phyloP scores from a whole-genome alignment of 1,140 invertebrate genomes.

The Tigriopus japonicus region DNA sequence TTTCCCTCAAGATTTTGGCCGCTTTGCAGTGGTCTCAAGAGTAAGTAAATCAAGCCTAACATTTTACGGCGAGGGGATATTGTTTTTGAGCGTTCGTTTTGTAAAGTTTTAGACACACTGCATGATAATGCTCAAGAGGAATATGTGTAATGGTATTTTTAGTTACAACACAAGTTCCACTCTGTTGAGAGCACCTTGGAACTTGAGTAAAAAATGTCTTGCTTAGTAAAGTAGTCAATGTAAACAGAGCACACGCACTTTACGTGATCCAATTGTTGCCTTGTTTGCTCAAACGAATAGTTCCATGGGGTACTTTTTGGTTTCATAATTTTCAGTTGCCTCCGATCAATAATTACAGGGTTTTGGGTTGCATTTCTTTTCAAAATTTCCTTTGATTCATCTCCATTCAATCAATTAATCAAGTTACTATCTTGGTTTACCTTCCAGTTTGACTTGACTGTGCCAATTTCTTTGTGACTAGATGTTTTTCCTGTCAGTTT shows the following conservation, averaged over 20 bases:
- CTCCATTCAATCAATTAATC: too few relatives aligned
- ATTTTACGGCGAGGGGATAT: too few relatives aligned
- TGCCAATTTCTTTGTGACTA: too few relatives aligned
- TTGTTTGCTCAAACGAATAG: background rate
- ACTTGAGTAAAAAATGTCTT: background rate
- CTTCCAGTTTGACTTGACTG: too few relatives aligned
- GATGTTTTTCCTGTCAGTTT: too few relatives aligned
- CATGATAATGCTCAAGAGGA: background rate
- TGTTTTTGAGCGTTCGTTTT: too few relatives aligned
- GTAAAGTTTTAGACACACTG: background rate
- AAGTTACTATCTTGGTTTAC: too few relatives aligned
- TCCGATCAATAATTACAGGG: too few relatives aligned
- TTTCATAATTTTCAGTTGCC: too few relatives aligned
- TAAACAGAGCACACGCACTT: background rate
- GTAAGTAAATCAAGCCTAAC: conserved; percentile 27
- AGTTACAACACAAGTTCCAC: background rate
- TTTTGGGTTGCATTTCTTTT: too few relatives aligned
- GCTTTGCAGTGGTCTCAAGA: conserved; percentile 26
- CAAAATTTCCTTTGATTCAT: too few relatives aligned
- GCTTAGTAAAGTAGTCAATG: background rate
- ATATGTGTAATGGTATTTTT: background rate
- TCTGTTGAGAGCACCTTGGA: background rate
- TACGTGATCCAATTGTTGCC: background rate
- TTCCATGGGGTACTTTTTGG: too few relatives aligned
- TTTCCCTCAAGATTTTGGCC: conserved; percentile 29